Conservation (phyloP, 2,113 vertebrate genomes). For the Melospiza melodia region DNA sequence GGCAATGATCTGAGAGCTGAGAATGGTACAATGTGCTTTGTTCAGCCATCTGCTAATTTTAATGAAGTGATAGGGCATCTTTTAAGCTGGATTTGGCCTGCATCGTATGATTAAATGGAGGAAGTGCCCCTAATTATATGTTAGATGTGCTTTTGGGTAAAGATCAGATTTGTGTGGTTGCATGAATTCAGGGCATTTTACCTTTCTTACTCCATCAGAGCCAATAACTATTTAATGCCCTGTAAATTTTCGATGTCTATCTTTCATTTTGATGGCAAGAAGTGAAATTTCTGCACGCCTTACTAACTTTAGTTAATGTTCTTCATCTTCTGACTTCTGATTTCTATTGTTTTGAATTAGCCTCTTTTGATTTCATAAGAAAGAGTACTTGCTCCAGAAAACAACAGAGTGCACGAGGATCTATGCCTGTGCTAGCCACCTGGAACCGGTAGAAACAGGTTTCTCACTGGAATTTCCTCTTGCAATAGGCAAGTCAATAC, state of each 20-base stretch:
- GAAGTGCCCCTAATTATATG: not conserved
- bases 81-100: conserved; percentile 41
- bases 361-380: not conserved
- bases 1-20: not conserved
- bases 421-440: not conserved
- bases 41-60: conserved; percentile 33
- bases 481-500: not conserved
- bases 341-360: not conserved
- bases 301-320: not conserved
- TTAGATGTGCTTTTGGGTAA: not conserved
- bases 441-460: not conserved
- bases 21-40: not conserved
- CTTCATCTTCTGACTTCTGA: not conserved
- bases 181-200: not conserved
- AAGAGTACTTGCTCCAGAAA: not conserved
- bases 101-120: not conserved
- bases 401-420: not conserved
- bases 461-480: conserved; percentile 13
- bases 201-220: not conserved
- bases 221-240: not conserved
- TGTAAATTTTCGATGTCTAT: not conserved
- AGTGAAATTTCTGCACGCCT: not conserved
- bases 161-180: not conserved
- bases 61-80: conserved; percentile 36
- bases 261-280: not conserved